Conservation (phyloP, 2,888 invertebrate genomes). For the Scelioninae gen. 1 region DNA sequence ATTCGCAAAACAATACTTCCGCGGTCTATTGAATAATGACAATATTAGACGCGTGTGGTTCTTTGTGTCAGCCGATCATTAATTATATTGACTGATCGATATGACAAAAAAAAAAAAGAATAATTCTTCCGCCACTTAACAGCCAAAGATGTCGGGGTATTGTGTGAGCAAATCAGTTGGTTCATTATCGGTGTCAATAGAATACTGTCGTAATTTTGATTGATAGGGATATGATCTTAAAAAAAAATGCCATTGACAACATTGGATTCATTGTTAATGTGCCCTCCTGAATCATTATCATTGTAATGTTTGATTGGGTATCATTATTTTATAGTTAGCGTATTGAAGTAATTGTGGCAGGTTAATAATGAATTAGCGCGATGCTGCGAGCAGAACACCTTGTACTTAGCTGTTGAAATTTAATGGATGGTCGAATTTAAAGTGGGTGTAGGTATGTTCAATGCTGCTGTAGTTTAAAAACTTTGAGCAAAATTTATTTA, state of each 20-base stretch:
- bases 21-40: slow-evolving; percentile 59
- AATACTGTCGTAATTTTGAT: not conserved
- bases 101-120: slow-evolving; percentile 18
- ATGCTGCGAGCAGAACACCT: not conserved
- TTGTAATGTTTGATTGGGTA: slow-evolving; percentile 7
- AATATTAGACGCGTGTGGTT: slow-evolving; percentile 44
- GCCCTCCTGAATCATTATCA: not conserved
- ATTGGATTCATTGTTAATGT: too few relatives aligned
- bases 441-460: not conserved
- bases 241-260: too few relatives aligned
- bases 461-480: too few relatives aligned
- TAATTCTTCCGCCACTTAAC: slow-evolving; percentile 48
- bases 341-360: slow-evolving; percentile 19
- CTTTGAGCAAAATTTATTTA: too few relatives aligned
- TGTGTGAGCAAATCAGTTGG: not conserved
- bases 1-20: slow-evolving; percentile 52
- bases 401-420: slow-evolving; percentile 30
- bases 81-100: slow-evolving; percentile 45
- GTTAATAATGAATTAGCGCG: slow-evolving; percentile 43
- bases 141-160: slow-evolving; percentile 2
- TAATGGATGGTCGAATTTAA: slow-evolving; percentile 39
- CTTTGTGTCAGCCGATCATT: slow-evolving; percentile 52
- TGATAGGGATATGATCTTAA: too few relatives aligned
- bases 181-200: not conserved
- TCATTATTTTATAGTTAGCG: slow-evolving; percentile 28